Evolutionary conservation across 2,797 vertebrate genomes (phyloP), one percentile per base, ranked within the genome.

Genomic region (Dipus sagitta): DNA sequence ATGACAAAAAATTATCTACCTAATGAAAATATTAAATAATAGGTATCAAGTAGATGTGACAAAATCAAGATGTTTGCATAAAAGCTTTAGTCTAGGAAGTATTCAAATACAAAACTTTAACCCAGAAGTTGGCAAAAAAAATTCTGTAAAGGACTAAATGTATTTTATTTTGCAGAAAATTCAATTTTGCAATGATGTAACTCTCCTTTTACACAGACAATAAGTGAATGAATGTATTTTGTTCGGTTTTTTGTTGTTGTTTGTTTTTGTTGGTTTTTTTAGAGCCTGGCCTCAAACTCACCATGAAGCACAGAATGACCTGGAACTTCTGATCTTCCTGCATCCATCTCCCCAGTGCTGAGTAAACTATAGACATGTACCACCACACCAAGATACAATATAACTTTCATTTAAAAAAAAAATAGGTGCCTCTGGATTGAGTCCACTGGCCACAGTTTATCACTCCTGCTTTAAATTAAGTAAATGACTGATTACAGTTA

Each of bases 11-110:
- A 77, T 5, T 38, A 18, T 67, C 3, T 65, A 72, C 74, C n/a
- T 93, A 83, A 86, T 76, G 47, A 90, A 96, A 78, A 76, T 91
- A 81, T 81, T 70, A 91, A 90, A 91, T 68, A 83, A 77, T 23
- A 80, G 26, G 11, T 68, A 24, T 74, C 70, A 82, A 47, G 17
- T 10, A 80, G 28, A 93, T 75, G 28, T 79, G 71, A 21, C 83
- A 94, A 95, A 88, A 87, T 75, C 24, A 82, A 88, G 60, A 82
- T 6, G 1, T 34, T 71, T 47, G 78, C 38, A 86, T 81, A n/a
- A 87, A 89, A 87, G 23, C 32, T 81, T 92, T 58, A 81, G 38
- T 80, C 54, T 82, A 38, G 6, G 67, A 84, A 91, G 92, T 42
- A 82, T 12, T 78, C 18, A 71, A 38, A 84, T 86, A 23, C 26